phyloP scores from a whole-genome alignment of 2,888 invertebrate genomes.

The Dolichopus griseipennis region DNA sequence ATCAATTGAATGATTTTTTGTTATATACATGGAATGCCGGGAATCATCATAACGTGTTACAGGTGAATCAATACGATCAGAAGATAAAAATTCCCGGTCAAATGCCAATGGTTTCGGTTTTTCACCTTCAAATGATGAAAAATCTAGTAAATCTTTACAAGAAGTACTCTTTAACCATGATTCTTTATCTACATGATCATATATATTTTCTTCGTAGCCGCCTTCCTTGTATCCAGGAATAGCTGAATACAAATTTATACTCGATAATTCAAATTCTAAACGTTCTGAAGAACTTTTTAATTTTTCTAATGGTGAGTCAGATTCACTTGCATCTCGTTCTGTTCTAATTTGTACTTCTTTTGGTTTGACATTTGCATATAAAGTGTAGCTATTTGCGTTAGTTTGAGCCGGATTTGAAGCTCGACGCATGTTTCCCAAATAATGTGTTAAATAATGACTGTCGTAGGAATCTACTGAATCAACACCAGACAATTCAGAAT shows the following conservation, averaged over 20 bases:
- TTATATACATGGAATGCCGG: constrained; percentile 53
- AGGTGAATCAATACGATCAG: constrained; percentile 56
- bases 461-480: constrained; percentile 43
- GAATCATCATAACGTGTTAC: constrained; percentile 64
- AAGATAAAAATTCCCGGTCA: constrained; percentile 42
- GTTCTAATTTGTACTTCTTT: constrained; percentile 16
- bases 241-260: constrained; percentile 50
- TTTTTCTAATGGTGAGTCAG: constrained; percentile 30
- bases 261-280: constrained; percentile 51
- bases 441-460: constrained; percentile 41
- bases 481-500: constrained; percentile 40
- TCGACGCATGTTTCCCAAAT: constrained; percentile 21
- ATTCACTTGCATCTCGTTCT: constrained; percentile 27
- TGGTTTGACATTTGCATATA: constrained; percentile 41
- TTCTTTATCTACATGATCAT: constrained; percentile 40
- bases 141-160: constrained; percentile 72
- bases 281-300: constrained; percentile 39
- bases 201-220: constrained; percentile 35
- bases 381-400: constrained; percentile 29
- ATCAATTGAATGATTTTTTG: constrained; percentile 56
- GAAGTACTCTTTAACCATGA: constrained; percentile 71
- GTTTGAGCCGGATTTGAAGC: not conserved
- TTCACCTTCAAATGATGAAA: constrained; percentile 54
- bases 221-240: constrained; percentile 33
- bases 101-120: constrained; percentile 44